These are phyloP conservation scores for Noctua janthe DNA, from an alignment of 2,888 invertebrate species.

Conservation along the genomic window DNA sequence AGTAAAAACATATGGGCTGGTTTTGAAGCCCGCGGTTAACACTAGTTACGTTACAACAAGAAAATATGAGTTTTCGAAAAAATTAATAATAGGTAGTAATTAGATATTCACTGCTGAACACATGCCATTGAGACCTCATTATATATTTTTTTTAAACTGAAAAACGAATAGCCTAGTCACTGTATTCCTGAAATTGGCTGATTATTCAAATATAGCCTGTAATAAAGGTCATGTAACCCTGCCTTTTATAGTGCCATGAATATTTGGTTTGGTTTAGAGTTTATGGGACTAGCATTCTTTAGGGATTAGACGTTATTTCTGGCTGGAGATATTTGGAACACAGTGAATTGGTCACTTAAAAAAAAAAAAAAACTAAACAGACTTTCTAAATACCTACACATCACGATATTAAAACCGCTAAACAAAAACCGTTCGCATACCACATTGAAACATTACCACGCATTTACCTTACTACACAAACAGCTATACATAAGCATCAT, in stretches of 20 bases:
- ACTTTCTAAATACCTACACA: not conserved
- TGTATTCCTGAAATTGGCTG: not conserved
- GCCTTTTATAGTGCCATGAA: not conserved
- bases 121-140: constrained; percentile 27
- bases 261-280: not conserved
- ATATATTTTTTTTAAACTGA: not conserved
- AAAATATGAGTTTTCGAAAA: not conserved
- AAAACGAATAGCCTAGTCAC: not conserved
- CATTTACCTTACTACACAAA: not conserved
- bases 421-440: not conserved
- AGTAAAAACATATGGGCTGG: not conserved
- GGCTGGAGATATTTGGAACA: not conserved
- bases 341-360: not conserved
- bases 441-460: not conserved
- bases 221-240: not conserved
- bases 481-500: constrained; percentile 7
- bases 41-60: not conserved
- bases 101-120: not conserved
- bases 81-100: not conserved
- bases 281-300: not conserved
- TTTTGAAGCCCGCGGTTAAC: not conserved
- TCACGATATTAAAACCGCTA: not conserved
- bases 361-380: not conserved
- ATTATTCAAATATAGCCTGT: not conserved
- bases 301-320: not conserved